Evolutionary conservation across 2,797 vertebrate genomes (phyloP), one percentile per base, ranked within the genome.

Genomic region (Calcarius lapponicus): DNA sequence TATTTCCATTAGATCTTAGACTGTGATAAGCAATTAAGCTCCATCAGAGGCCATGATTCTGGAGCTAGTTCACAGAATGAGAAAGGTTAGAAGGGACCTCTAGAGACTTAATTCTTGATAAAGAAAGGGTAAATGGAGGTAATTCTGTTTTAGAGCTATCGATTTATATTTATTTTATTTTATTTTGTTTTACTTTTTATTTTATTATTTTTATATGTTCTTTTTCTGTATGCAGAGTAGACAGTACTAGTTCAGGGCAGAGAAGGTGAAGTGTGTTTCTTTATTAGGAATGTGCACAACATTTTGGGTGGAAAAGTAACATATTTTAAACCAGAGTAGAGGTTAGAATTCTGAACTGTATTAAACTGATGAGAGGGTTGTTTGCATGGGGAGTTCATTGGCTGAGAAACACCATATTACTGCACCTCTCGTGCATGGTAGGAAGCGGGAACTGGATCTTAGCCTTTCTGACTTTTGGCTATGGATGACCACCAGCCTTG

Each of bases 1-100:
- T 95, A 45, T 84, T 96, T 96, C 70, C 36, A 78, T 94, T 92
- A 26, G 58, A 78, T 80, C 72, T n/a, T 87, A 76, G 74, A 60
- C 69, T 91, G n/a, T 47, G 71, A 80, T 86, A 75, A 73, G 88
- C 43, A 94, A 88, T 94, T 67, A 80, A 43, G 48, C 58, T 76
- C 56, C 69, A 61, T 79, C 56, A 90, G 19, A 74, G 40, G n/a
- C 51, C 11, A 6, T 58, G 51, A 58, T 80, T 78, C 34, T 93
- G 67, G 69, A 47, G 28, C 64, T 79, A 86, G n/a, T 48, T 93
- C 47, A 66, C 34, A 67, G 47, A 86, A 87, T 57, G 65, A 0
- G 0, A 47, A 62, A 80, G 48, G 31, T 38, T 82, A 47, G 54
- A 86, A 86, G 43, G 47, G 26, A 28, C 40, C n/a, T 92, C 73